phyloP scores from a whole-genome alignment of 2,797 vertebrate genomes.

The Merluccius polli region DNA sequence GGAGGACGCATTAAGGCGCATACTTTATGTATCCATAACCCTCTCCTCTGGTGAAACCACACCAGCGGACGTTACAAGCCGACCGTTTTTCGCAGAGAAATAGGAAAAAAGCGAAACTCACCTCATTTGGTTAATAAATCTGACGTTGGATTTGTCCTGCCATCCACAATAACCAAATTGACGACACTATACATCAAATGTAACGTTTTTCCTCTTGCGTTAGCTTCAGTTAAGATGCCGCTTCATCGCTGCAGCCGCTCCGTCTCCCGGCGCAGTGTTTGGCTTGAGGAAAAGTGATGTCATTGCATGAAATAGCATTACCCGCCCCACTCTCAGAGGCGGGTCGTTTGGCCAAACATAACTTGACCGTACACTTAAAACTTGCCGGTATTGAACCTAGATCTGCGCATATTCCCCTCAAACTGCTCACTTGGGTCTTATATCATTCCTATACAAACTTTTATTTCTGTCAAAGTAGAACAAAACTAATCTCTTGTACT shows the following conservation, averaged over 20 bases:
- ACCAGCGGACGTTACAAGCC: background rate
- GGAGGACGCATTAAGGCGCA: background rate
- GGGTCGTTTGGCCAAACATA: slow-evolving; percentile 57
- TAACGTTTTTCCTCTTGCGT: slow-evolving; percentile 23
- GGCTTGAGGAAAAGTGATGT: slow-evolving; percentile 78
- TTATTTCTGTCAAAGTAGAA: background rate
- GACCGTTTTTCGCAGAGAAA: background rate
- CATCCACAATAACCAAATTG: background rate
- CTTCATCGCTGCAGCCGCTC: slow-evolving; percentile 42
- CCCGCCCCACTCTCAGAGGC: slow-evolving; percentile 61
- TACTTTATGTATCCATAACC: background rate
- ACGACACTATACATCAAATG: background rate
- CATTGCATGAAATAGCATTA: slow-evolving; percentile 68
- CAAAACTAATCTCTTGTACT: background rate
- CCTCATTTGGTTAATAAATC: slow-evolving; percentile 43
- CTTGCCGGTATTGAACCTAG: background rate
- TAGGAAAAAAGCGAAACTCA: slow-evolving; percentile 39
- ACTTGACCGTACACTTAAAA: slow-evolving; percentile 44
- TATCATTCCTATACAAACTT: background rate
- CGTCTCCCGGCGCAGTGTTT: slow-evolving; percentile 57
- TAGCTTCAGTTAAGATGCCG: slow-evolving; percentile 23
- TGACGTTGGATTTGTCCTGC: background rate
- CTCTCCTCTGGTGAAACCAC: background rate
- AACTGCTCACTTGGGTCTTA: background rate
- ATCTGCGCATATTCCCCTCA: background rate